Evolutionary conservation across 2,113 vertebrate genomes (phyloP).

Genomic region (Grus americana): DNA sequence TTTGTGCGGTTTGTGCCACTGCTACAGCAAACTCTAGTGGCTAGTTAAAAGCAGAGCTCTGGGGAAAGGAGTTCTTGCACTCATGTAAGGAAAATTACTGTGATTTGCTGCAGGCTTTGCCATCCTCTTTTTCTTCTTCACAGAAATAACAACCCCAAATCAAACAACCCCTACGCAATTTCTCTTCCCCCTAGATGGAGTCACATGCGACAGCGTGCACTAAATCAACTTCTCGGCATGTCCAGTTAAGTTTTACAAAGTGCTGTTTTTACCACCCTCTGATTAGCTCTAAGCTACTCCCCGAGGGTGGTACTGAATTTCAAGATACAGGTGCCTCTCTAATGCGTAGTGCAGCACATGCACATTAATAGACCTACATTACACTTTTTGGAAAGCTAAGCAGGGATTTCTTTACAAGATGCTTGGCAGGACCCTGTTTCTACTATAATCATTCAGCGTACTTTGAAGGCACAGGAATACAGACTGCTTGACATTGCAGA

Average conservation of each 20-base stretch:
- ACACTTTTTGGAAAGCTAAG: background rate
- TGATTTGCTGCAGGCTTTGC: background rate
- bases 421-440: background rate
- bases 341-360: background rate
- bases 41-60: background rate
- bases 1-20: background rate
- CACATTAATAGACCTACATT: background rate
- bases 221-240: background rate
- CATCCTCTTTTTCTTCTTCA: background rate
- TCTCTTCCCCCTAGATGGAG: background rate
- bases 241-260: background rate
- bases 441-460: background rate
- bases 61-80: background rate
- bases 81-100: background rate
- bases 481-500: background rate
- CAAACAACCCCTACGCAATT: background rate
- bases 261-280: background rate
- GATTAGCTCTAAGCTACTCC: background rate
- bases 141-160: background rate
- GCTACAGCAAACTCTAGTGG: background rate
- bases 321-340: background rate
- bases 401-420: background rate
- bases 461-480: background rate
- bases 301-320: background rate
- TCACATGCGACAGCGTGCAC: background rate